phyloP scores from a whole-genome alignment of 2,113 vertebrate species.

The Ammospiza nelsoni region DNA sequence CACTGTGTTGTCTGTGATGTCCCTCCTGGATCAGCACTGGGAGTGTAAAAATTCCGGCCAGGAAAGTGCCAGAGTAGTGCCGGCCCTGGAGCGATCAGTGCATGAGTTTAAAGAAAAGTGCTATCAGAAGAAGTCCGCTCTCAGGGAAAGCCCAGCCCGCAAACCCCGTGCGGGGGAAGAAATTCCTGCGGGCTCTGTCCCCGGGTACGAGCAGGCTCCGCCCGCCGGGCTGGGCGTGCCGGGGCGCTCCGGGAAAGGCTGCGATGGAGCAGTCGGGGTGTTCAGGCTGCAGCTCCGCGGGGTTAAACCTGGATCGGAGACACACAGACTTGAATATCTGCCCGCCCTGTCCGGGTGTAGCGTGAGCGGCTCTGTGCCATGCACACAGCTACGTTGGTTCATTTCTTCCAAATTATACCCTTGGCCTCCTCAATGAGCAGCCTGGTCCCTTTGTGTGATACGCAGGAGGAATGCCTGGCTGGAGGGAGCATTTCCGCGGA shows the following conservation, averaged over 20 bases:
- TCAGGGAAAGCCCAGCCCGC: rapidly evolving
- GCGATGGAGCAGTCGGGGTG: background rate
- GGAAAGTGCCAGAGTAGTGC: background rate
- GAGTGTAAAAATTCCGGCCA: background rate
- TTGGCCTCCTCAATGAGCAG: background rate
- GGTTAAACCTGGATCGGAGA: background rate
- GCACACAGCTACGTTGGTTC: rapidly evolving
- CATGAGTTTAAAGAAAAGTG: background rate
- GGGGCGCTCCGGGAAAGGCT: rapidly evolving
- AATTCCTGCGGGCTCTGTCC: rapidly evolving
- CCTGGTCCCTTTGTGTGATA: background rate
- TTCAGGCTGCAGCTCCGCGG: rapidly evolving
- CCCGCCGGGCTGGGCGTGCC: background rate
- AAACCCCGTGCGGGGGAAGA: rapidly evolving
- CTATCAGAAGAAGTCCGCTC: background rate
- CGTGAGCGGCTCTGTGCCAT: background rate
- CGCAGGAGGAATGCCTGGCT: background rate
- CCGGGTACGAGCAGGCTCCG: background rate
- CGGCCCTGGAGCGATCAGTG: background rate
- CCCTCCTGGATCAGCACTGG: background rate
- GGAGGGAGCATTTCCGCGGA: background rate
- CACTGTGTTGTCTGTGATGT: too few relatives aligned
- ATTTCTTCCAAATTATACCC: background rate
- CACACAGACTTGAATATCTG: rapidly evolving
- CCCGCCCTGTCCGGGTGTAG: rapidly evolving